Evolutionary conservation across 2,888 invertebrate species (phyloP), one percentile per base, ranked within the genome.

Genomic region (Drosophila pseudotakahashii): DNA sequence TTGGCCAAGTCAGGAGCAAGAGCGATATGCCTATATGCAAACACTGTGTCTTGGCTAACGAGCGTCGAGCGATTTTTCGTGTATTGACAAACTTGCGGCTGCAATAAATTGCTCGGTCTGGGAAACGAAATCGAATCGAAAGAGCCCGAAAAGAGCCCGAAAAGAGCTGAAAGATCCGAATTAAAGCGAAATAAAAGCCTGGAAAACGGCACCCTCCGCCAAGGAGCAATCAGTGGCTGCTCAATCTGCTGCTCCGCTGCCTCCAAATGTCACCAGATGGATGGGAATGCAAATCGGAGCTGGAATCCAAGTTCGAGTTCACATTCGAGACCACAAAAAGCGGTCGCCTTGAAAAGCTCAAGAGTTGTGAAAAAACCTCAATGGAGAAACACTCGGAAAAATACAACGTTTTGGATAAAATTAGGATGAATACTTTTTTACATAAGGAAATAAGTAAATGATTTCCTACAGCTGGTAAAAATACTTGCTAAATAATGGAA

Each of bases 341-440:
- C 66, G 74, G 72, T 80, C 78, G 70, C 81, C 81, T 81, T 73
- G 57, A 73, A 45, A 71, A 68, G 73, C 66, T 16, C 16, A 37
- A 14, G 9, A n/a, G 1, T 47, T 14, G 30, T n/a, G n/a, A n/a
- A n/a, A n/a, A n/a, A n/a, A n/a, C n/a, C n/a, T n/a, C n/a, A n/a
- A n/a, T 26, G 14, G 9, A 10, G 11, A 30, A 30, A 11, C 16
- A 47, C 30, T 30, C 11, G n/a, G 1, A 32, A 32, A 47, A 47
- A 47, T 19, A 0, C 0, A 7, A 11, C 0, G 4, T 36, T 36
- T 2, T 36, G 7, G 30, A 1, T 7, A 30, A 26, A 26, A 26
- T 5, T 26, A 26, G 26, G 26, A 26, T 5, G 26, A 26, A 26
- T 5, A 26, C 5, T 26, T 6, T 5, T 26, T 26, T 19, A 19